Percentiles rank a stretch among this genome's conserved stretches.
Conservation (phyloP, 2,113 vertebrate genomes). For the Elephantulus edwardii region DNA sequence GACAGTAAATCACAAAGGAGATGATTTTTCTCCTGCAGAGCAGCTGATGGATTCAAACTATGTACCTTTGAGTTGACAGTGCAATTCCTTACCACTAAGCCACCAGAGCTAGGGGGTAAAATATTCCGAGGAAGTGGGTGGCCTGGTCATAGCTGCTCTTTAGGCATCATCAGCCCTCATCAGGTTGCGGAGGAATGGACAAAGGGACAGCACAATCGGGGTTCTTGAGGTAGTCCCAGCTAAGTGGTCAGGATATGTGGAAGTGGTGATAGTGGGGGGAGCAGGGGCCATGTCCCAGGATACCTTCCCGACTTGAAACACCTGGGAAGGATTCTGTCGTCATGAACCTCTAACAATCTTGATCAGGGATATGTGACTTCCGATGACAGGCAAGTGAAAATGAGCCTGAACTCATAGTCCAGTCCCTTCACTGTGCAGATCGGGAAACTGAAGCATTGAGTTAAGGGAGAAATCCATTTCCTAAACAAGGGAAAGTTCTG, state of each 20-base stretch:
- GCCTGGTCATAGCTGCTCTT: background rate
- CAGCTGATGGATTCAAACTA: no score
- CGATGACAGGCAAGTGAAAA: background rate
- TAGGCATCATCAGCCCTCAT: background rate
- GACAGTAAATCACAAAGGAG: no score
- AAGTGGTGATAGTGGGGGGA: background rate
- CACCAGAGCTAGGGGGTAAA: background rate
- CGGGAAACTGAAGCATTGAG: slow-evolving; percentile 37
- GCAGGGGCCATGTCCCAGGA: fast-evolving
- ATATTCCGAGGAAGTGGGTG: background rate
- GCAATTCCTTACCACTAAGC: no score
- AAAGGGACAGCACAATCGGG: background rate
- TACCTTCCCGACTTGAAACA: background rate
- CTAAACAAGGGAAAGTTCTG: background rate
- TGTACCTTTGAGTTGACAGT: no score
- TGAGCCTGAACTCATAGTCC: background rate
- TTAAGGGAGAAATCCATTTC: background rate
- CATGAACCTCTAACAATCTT: background rate
- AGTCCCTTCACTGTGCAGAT: background rate
- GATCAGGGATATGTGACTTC: background rate
- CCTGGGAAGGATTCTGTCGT: background rate
- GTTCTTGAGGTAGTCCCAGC: background rate
- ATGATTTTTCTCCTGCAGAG: no score
- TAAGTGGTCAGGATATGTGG: background rate
- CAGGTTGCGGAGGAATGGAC: background rate